These are phyloP conservation scores for Neogale vison DNA, from an alignment of 2,113 vertebrate genomes.

Conservation along the genomic window DNA sequence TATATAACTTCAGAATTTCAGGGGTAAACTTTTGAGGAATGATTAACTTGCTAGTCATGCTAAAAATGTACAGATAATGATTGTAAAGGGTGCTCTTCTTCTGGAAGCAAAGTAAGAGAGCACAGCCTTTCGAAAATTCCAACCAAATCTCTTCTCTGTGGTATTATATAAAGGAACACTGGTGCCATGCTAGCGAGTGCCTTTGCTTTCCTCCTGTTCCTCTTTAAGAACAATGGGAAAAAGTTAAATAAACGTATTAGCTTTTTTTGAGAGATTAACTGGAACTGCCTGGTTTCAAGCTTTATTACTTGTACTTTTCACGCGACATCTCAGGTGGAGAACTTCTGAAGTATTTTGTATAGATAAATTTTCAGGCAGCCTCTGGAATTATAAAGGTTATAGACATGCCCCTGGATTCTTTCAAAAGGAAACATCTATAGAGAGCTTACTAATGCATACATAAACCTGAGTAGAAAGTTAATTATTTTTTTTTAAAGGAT, in stretches of 20 bases:
- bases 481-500: background rate
- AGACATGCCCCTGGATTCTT: background rate
- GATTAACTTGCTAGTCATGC: background rate
- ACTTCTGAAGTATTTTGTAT: background rate
- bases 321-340: background rate
- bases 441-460: background rate
- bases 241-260: background rate
- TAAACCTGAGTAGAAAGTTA: background rate
- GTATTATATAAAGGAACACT: background rate
- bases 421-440: background rate
- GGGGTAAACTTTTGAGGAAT: background rate
- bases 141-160: background rate
- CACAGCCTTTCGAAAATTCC: background rate
- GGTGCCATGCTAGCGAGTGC: background rate
- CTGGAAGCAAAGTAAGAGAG: background rate
- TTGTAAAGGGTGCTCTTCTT: background rate
- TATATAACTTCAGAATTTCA: background rate
- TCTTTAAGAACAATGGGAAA: background rate
- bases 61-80: background rate
- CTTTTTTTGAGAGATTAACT: background rate
- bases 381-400: background rate
- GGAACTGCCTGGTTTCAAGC: background rate
- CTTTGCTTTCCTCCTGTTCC: background rate
- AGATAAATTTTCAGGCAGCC: background rate
- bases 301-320: constrained; percentile 5